phyloP scores from a whole-genome alignment of 1,140 invertebrate genomes.

The Hylaeus volcanicus region DNA sequence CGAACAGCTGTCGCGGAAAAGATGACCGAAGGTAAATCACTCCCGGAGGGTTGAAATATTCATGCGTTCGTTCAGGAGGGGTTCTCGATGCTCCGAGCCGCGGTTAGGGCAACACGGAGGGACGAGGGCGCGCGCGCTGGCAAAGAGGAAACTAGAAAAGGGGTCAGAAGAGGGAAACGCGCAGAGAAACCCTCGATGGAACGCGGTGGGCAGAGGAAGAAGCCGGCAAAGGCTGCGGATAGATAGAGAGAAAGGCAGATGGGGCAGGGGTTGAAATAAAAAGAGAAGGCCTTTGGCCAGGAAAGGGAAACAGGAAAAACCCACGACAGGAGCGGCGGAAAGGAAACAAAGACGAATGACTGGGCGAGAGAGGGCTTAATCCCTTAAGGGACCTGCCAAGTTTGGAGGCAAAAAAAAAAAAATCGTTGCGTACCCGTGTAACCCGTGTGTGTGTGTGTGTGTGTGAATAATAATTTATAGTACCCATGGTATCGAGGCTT shows the following conservation, averaged over 20 bases:
- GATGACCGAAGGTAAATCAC: conserved; percentile 25
- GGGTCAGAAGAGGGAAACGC: neutral
- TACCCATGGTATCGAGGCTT: too few species aligned
- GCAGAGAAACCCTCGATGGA: conserved; percentile 19
- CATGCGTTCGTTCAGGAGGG: conserved; percentile 36
- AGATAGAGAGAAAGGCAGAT: neutral
- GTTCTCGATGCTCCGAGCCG: conserved; percentile 15
- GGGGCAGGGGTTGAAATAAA: conserved; percentile 15
- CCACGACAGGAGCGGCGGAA: neutral
- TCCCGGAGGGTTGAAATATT: conserved; percentile 47
- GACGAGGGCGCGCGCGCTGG: neutral
- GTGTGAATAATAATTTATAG: too few species aligned
- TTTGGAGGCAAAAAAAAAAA: too few species aligned
- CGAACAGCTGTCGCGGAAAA: neutral
- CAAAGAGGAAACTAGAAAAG: neutral
- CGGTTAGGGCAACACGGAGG: neutral
- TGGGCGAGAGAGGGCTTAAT: neutral
- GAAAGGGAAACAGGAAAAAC: conserved; percentile 26
- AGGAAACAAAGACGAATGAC: conserved; percentile 9
- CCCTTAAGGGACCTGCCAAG: too few species aligned
- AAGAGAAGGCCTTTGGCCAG: conserved; percentile 13
- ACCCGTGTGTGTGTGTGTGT: too few species aligned
- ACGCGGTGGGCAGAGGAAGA: neutral
- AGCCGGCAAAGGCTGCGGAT: neutral
- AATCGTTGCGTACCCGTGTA: too few species aligned